Conservation (phyloP, 2,113 vertebrate genomes). For the Alosa alosa region DNA sequence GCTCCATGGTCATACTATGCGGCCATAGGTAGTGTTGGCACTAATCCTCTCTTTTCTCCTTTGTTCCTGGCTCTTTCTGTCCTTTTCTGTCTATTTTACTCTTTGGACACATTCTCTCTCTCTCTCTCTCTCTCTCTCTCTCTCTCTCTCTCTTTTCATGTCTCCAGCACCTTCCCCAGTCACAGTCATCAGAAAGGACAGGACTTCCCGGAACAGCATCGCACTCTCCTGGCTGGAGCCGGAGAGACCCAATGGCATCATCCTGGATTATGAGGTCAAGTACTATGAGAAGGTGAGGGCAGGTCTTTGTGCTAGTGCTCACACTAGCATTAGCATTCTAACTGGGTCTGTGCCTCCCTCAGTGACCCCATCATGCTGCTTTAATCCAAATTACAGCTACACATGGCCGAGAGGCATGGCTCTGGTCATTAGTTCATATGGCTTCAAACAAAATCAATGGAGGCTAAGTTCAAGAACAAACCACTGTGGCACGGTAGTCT, state of each 20-base stretch:
- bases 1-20: conserved; percentile 26
- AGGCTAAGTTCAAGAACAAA: conserved; percentile 25
- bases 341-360: conserved; percentile 29
- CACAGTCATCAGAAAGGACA: conserved; percentile 87
- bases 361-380: conserved; percentile 20
- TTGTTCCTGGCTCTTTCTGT: conserved; percentile 22
- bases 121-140: conserved; percentile 33
- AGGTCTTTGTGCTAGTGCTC: conserved; percentile 7
- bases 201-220: conserved; percentile 90
- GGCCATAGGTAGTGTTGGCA: conserved; percentile 27
- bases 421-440: conserved; percentile 33
- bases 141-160: conserved; percentile 38
- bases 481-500: neutral
- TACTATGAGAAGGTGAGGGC: conserved; percentile 97
- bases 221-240: conserved; percentile 94
- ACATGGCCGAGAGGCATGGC: conserved; percentile 19
- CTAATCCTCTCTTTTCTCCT: conserved; percentile 28
- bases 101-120: conserved; percentile 16
- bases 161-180: conserved; percentile 89
- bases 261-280: conserved; percentile 98
- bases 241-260: conserved; percentile 95
- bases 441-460: conserved; percentile 12
- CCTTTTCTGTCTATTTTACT: neutral
- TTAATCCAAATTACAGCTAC: conserved; percentile 25
- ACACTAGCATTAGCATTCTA: conserved; percentile 39